Evolutionary conservation across 35 echinoderm and acorn worm species (phyloP).

Genomic region (Apostichopus californicus): DNA sequence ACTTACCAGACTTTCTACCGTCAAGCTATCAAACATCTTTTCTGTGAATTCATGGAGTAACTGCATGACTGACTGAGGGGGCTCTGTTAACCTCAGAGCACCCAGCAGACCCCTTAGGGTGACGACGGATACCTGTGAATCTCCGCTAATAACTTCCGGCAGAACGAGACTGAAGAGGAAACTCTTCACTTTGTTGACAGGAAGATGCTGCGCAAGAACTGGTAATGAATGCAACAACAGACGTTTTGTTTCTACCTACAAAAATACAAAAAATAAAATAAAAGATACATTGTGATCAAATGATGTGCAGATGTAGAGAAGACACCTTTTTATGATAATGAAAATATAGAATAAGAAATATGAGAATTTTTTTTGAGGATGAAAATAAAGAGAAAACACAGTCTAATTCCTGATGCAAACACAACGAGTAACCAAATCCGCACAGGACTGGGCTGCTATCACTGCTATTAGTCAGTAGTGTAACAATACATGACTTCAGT

Average conservation of each 20-base stretch:
- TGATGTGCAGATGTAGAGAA: too few species aligned
- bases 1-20: conserved; percentile 38
- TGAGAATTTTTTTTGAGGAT: too few species aligned
- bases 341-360: too few species aligned
- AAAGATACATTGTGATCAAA: too few species aligned
- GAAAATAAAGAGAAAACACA: too few species aligned
- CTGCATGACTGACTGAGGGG: conserved; percentile 42
- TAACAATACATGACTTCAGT: too few species aligned
- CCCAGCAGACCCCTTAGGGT: conserved; percentile 32
- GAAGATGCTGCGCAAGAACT: conserved; percentile 42
- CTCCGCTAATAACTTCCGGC: neutral
- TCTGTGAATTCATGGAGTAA: conserved; percentile 37
- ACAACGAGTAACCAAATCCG: too few species aligned
- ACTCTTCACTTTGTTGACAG: conserved; percentile 29
- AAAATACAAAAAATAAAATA: neutral
- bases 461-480: too few species aligned
- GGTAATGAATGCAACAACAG: conserved; percentile 43
- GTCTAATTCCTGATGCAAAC: too few species aligned
- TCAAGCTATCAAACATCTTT: conserved; percentile 46
- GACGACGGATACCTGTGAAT: neutral
- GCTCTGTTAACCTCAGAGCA: conserved; percentile 31
- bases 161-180: conserved; percentile 14
- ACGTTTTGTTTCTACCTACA: conserved; percentile 31
- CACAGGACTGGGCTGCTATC: too few species aligned
- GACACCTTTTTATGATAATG: too few species aligned